phyloP scores from a whole-genome alignment of 2,888 invertebrate species.

The Deladenus siricidicola region DNA sequence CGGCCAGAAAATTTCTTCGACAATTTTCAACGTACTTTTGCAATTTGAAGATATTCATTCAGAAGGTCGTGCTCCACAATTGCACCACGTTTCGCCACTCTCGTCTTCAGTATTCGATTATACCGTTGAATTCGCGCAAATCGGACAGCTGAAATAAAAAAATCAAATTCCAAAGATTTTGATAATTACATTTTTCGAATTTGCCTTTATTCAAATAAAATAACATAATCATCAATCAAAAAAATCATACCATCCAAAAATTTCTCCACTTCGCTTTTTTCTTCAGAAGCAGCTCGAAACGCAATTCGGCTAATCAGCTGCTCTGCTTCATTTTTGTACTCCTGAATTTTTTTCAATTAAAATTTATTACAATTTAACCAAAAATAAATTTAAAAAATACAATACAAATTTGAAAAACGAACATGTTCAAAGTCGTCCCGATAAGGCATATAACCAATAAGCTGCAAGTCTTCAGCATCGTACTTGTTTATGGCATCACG shows the following conservation, averaged over 20 bases:
- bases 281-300: conserved; percentile 12
- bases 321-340: conserved; percentile 35
- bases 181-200: background rate
- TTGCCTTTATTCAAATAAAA: background rate
- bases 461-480: conserved; percentile 26
- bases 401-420: background rate
- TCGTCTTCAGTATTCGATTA: conserved; percentile 21
- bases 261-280: conserved; percentile 12
- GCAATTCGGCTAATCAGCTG: conserved; percentile 32
- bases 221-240: background rate
- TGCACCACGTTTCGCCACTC: conserved; percentile 20
- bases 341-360: conserved; percentile 23
- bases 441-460: conserved; percentile 24
- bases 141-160: conserved; percentile 17
- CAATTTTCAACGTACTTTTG: conserved; percentile 21
- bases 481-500: conserved; percentile 9
- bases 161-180: background rate
- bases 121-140: conserved; percentile 26
- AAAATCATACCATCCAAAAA: conserved; percentile 21
- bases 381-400: background rate
- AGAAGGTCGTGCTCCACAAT: conserved; percentile 38
- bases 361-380: background rate
- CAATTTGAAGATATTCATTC: conserved; percentile 34
- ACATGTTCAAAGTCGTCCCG: conserved; percentile 30
- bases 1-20: background rate